phyloP scores from a whole-genome alignment of 2,113 vertebrate species.

The Rana temporaria region DNA sequence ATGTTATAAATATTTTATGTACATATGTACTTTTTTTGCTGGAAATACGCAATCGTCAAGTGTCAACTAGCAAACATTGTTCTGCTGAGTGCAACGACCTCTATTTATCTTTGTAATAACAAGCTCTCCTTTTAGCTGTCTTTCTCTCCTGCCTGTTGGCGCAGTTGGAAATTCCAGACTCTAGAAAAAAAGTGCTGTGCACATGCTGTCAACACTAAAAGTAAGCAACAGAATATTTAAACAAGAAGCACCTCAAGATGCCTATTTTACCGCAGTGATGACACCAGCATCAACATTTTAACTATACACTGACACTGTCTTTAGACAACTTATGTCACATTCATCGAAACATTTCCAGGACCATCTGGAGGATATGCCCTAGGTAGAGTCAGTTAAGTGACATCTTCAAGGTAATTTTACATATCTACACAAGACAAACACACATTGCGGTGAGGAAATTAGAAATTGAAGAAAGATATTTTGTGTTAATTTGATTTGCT shows the following conservation, averaged over 20 bases:
- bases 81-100: neutral
- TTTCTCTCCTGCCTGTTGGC: neutral
- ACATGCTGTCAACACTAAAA: slow-evolving; percentile 12
- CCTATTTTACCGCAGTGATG: neutral
- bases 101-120: neutral
- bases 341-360: neutral
- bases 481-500: slow-evolving; percentile 34
- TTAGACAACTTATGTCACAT: neutral
- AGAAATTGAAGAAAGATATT: neutral
- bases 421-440: neutral
- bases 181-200: neutral
- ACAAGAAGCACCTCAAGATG: neutral
- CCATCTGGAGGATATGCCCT: neutral
- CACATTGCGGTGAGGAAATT: neutral
- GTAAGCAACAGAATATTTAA: slow-evolving; percentile 7
- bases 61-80: no score
- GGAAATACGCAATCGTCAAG: no score
- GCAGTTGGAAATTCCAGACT: neutral
- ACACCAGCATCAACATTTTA: neutral
- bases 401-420: neutral
- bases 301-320: neutral
- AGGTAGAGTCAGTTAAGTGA: neutral
- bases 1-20: no score
- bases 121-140: neutral
- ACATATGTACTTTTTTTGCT: no score